Conservation (phyloP, 2,888 invertebrate genomes). For the Augochlorella aurata region DNA sequence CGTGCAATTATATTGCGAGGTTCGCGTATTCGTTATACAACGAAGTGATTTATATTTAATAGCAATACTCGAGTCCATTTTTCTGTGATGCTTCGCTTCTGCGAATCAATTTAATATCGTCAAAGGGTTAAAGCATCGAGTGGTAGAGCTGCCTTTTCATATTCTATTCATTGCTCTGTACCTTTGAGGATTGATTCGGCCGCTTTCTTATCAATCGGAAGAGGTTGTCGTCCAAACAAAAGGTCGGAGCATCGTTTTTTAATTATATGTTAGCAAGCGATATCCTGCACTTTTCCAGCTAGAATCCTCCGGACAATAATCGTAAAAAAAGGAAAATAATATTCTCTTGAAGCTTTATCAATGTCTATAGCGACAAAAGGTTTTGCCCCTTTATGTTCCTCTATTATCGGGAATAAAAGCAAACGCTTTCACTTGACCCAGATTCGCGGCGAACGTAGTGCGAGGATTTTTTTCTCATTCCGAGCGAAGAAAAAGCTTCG, state of each 20-base stretch:
- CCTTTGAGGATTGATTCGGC: neutral
- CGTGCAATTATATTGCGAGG: neutral
- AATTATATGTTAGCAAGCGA: conserved; percentile 18
- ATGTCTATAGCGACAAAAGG: conserved; percentile 50
- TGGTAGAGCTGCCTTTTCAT: neutral
- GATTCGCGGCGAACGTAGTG: conserved; percentile 37
- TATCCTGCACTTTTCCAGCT: neutral
- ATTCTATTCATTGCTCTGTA: neutral
- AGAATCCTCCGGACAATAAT: conserved; percentile 7
- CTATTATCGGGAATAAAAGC: conserved; percentile 60
- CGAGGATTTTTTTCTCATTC: conserved; percentile 35
- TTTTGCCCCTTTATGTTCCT: conserved; percentile 49
- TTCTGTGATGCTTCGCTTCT: neutral
- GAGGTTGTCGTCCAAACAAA: too few species aligned
- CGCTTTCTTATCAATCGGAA: conserved; percentile 9
- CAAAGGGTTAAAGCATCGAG: neutral
- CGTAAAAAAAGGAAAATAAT: conserved; percentile 27
- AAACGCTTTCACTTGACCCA: conserved; percentile 64
- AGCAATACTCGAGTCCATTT: neutral
- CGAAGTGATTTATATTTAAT: neutral
- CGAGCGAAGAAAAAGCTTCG: conserved; percentile 49
- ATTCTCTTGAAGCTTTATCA: conserved; percentile 47
- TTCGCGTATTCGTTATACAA: neutral
- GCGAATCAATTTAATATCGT: neutral
- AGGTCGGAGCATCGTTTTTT: neutral